Conservation (phyloP, 2,113 vertebrate genomes). For the Hydropotes inermis region DNA sequence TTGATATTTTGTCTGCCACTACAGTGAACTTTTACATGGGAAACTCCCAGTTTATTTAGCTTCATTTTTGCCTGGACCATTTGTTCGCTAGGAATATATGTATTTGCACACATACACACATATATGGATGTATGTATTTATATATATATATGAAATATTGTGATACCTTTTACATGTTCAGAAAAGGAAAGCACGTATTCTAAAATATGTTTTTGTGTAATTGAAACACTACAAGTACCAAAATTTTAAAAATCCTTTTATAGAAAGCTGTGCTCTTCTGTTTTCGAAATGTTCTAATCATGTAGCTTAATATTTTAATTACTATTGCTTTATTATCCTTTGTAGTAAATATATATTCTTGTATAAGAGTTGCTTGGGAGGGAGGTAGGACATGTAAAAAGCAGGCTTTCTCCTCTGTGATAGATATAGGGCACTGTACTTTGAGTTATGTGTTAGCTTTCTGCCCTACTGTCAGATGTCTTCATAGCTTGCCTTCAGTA, state of each 20-base stretch:
- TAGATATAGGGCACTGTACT: not conserved
- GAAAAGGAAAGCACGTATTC: not conserved
- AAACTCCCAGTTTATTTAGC: not conserved
- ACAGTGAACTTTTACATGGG: not conserved
- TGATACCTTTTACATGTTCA: not conserved
- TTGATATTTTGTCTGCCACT: too few relatives aligned
- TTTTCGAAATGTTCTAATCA: not conserved
- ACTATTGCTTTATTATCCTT: not conserved
- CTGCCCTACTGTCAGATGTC: not conserved
- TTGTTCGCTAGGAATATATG: not conserved
- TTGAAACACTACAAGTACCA: not conserved
- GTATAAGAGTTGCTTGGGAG: rapidly evolving
- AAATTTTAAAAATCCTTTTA: too few relatives aligned
- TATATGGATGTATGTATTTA: not conserved
- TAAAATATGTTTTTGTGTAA: not conserved
- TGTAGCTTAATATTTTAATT: too few relatives aligned
- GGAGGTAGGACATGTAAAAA: not conserved
- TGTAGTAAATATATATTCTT: rapidly evolving
- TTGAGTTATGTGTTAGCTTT: rapidly evolving
- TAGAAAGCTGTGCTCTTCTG: not conserved
- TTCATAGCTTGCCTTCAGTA: not conserved
- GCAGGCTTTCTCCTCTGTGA: not conserved
- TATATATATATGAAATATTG: not conserved
- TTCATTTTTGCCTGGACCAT: not conserved
- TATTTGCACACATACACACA: not conserved